Conservation (phyloP, 2,888 invertebrate species). For the Muschampia plurimacula region DNA sequence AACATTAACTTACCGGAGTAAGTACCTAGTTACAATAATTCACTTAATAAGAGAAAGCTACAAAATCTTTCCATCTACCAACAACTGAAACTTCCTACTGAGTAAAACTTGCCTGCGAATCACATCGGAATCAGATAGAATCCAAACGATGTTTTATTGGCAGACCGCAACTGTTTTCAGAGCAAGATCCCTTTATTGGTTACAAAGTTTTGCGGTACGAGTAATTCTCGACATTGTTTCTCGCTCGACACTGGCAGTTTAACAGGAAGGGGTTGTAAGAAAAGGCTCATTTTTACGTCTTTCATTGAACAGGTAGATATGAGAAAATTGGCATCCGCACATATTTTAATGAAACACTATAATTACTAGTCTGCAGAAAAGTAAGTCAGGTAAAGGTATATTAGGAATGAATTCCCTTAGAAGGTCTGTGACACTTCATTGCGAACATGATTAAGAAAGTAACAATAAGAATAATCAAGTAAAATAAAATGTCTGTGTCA, state of each 20-base stretch:
- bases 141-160: constrained; percentile 32
- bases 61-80: constrained; percentile 9
- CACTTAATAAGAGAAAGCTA: not conserved
- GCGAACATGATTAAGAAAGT: too few species aligned
- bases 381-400: too few species aligned
- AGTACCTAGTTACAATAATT: not conserved
- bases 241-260: constrained; percentile 13
- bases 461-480: too few species aligned
- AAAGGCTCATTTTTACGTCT: constrained; percentile 1
- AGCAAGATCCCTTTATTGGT: constrained; percentile 34
- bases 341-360: not conserved
- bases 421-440: too few species aligned
- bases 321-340: too few species aligned
- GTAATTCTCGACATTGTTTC: constrained; percentile 27
- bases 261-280: not conserved
- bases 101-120: constrained; percentile 26
- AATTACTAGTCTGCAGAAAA: too few species aligned
- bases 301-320: not conserved
- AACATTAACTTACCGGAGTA: not conserved
- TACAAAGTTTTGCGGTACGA: constrained; percentile 25
- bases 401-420: too few species aligned
- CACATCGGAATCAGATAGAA: constrained; percentile 14
- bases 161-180: constrained; percentile 29
- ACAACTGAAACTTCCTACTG: constrained; percentile 3
- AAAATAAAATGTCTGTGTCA: too few species aligned